These are phyloP conservation scores for Axinella damicornis DNA, from an alignment of 37 sponge, comb jelly and placozoan genomes.

Conservation along the genomic window DNA sequence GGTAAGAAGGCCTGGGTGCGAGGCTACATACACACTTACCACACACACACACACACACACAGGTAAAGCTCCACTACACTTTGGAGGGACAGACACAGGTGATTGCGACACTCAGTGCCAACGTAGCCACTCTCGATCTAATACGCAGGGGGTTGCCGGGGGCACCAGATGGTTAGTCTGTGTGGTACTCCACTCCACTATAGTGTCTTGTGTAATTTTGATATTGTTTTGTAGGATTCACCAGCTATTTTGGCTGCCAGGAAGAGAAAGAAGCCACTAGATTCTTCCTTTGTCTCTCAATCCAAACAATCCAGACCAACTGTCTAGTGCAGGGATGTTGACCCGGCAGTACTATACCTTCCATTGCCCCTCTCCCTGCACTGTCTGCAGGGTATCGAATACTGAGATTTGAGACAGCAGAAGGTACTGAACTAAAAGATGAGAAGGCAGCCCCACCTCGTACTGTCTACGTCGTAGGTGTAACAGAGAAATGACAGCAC, in stretches of 20 bases:
- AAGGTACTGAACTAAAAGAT: conserved; percentile 65
- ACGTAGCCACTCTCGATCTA: conserved; percentile 66
- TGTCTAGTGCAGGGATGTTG: too few species aligned
- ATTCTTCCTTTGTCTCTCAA: too few species aligned
- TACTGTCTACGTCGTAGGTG: conserved; percentile 76
- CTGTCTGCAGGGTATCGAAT: conserved; percentile 43
- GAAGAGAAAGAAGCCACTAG: too few species aligned
- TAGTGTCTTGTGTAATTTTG: too few species aligned
- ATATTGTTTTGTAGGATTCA: too few species aligned
- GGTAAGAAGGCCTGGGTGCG: too few species aligned
- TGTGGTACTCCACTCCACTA: too few species aligned
- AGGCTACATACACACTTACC: too few species aligned
- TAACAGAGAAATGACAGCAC: conserved; percentile 16
- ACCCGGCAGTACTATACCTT: too few species aligned
- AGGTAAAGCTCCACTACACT: conserved; percentile 83
- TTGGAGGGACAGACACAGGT: conserved; percentile 70
- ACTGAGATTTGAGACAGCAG: conserved; percentile 44
- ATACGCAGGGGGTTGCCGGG: conserved; percentile 77
- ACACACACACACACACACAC: background rate
- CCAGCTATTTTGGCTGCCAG: too few species aligned
- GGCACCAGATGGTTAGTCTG: conserved; percentile 61
- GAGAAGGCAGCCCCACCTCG: conserved; percentile 56
- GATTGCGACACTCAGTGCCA: conserved; percentile 63
- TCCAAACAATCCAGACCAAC: too few species aligned
- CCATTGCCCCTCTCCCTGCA: too few species aligned